phyloP scores from a whole-genome alignment of 2,797 vertebrate genomes.

The Scolopax bukidnonensis region DNA sequence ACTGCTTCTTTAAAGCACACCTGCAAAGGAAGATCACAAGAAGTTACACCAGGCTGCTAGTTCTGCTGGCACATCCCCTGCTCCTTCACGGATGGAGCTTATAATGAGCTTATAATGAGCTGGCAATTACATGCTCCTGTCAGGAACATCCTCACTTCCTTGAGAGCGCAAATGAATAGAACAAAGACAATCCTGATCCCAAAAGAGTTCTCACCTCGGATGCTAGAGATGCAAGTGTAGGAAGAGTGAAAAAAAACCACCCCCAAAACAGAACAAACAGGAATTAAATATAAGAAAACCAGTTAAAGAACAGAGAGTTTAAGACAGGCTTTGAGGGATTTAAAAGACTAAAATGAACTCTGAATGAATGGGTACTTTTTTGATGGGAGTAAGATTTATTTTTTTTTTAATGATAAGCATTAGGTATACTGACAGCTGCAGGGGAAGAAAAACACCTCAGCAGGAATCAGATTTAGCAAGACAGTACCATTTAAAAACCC shows the following conservation, averaged over 20 bases:
- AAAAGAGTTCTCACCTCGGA: background rate
- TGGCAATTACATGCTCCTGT: constrained; percentile 6
- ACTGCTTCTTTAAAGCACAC: constrained; percentile 94
- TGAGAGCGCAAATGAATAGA: background rate
- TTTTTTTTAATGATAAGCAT: background rate
- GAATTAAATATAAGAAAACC: background rate
- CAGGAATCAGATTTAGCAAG: background rate
- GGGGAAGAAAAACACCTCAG: background rate
- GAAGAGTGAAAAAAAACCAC: background rate
- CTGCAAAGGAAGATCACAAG: constrained; percentile 73
- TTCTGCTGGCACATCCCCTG: background rate
- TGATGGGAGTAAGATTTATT: background rate
- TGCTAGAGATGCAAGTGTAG: background rate
- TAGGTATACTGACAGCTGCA: background rate
- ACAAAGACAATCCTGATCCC: background rate
- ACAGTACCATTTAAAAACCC: background rate
- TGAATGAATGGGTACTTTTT: background rate
- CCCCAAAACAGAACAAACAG: background rate
- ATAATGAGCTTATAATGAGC: background rate
- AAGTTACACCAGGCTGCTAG: background rate
- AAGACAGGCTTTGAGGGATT: background rate
- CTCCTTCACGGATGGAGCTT: background rate
- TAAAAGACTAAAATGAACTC: background rate
- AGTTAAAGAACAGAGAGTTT: background rate
- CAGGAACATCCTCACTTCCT: background rate